Base-by-base conservation (phyloP, 1,140 invertebrate species). In the Colletes latitarsis region DNA sequence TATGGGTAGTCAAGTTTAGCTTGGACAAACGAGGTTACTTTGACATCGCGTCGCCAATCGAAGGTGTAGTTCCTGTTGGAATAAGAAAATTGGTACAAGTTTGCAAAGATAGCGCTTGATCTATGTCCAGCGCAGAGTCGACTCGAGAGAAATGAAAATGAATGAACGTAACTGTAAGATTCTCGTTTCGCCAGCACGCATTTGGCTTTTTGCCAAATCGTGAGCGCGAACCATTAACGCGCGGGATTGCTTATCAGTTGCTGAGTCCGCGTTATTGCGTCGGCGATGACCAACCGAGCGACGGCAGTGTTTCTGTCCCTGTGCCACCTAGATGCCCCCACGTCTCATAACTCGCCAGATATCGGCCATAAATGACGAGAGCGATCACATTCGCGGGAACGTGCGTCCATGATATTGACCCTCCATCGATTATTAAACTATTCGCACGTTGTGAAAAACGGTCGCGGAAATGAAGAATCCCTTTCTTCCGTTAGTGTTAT, bases 201-300 rank as follows among this genome's bases (percentile, higher is more conserved):
- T 72, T n/a, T 90, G 89, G 90, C 90, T 89, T 88, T 90, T 88
- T 71, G 86, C 88, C 87, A 91, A 89, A 83, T 77, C 63, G 52
- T 72, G 81, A 82, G 67, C 70, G 49, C 77, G 80, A 75, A 70
- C 85, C 88, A 90, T 92, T 92, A 91, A 89, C 88, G 89, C 89
- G 78, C 84, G 75, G 82, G 76, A 84, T 85, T 76, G 89, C 88
- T 91, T 92, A 92, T 92, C 90, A 91, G 88, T 89, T 91, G 90
- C 89, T 92, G 89, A 91, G 87, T 90, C 77, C 74, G 87, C 88
- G 83, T 84, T 89, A 89, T 77, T 81, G 78, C 71, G 67, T 57
- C 78, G 58, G 67, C 80, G 66, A 87, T 89, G 89, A 90, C 88
- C 88, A 89, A 75, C 79, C 86, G 84, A 88, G 81, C 83, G 43